Evolutionary conservation across 1,140 invertebrate species (phyloP), one percentile per base, ranked within the genome.

Genomic region (Thaumetopoea pityocampa): DNA sequence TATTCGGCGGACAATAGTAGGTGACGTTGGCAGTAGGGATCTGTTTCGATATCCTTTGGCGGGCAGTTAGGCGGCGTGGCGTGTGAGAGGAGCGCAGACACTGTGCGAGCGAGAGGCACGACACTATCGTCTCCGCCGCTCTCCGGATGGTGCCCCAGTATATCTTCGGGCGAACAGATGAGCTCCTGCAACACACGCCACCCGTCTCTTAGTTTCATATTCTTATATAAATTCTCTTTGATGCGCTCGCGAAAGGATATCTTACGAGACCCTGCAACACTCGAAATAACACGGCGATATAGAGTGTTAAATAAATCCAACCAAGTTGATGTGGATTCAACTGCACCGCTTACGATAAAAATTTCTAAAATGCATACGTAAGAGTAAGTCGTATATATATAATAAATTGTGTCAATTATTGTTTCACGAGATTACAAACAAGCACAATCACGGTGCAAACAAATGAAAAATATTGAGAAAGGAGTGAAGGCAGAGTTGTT

Each of bases 81-180:
- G 76, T 82, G 85, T 74, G 86, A 73, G 68, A 89, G 81, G 52
- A 88, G 87, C 17, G 81, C 86, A 54, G 73, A 59, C 49, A 88
- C 71, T 43, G 89, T 89, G 85, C 83, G 38, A 44, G 70, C 67
- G 65, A 80, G 68, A 42, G 74, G 74, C 56, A 40, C 70, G 71
- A 60, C 34, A 60, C 51, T 60, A 49, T 26, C 78, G 32, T 30
- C 70, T 72, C 47, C 58, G 50, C 55, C 78, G 44, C 12, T 60
- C 63, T 51, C 74, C 47, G 55, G 67, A 55, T 42, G 62, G 54
- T 53, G 62, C 71, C 78, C 87, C 85, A 91, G 85, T 71, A 91
- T 87, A 85, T 92, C 91, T 68, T 90, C 89, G 84, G 90, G 88
- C 85, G 88, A 89, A 88, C 91, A 92, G 83, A 93, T 87, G 80